Evolutionary conservation across 2,113 vertebrate species (phyloP).

Genomic region (Formicarius rufipectus): DNA sequence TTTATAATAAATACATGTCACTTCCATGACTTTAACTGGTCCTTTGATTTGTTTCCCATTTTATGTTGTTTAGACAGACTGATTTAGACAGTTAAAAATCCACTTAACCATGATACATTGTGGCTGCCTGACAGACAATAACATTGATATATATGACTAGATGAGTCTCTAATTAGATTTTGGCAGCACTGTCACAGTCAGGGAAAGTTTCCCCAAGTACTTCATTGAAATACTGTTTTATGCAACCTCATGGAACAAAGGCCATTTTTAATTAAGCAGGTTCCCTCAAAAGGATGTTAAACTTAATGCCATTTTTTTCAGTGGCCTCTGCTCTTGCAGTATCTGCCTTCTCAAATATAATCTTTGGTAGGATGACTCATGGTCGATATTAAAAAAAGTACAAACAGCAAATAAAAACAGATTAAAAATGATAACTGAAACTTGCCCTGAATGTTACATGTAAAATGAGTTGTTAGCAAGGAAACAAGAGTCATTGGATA

Average conservation of each 20-base stretch:
- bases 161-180: conserved; percentile 94
- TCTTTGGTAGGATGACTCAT: background rate
- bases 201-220: conserved; percentile 75
- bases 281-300: conserved; percentile 59
- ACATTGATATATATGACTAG: conserved; percentile 88
- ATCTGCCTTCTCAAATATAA: background rate
- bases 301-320: background rate
- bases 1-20: conserved; percentile 52
- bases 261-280: conserved; percentile 79
- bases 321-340: conserved; percentile 1
- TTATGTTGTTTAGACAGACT: conserved; percentile 75
- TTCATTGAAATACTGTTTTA: conserved; percentile 84
- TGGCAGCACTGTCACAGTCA: conserved; percentile 83
- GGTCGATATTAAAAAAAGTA: background rate
- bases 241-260: conserved; percentile 72
- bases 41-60: conserved; percentile 71
- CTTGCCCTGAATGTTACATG: background rate
- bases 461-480: background rate
- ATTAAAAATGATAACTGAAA: background rate
- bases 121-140: conserved; percentile 88
- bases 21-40: conserved; percentile 42
- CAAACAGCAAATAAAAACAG: background rate
- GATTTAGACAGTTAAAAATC: conserved; percentile 83
- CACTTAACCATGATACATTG: conserved; percentile 82
- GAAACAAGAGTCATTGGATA: background rate